phyloP scores from a whole-genome alignment of 2,113 vertebrate species.

The Coregonus clupeaformis region DNA sequence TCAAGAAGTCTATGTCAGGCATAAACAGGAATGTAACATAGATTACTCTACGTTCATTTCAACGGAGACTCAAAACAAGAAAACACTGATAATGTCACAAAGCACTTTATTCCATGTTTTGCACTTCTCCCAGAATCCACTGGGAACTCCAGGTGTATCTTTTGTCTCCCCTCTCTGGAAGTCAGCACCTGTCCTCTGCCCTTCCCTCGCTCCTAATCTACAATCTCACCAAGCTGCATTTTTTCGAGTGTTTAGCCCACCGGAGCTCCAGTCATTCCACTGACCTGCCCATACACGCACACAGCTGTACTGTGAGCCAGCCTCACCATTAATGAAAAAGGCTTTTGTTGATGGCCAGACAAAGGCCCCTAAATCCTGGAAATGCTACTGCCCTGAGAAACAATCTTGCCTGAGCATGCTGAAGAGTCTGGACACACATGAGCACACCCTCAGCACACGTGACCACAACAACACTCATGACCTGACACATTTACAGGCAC shows the following conservation, averaged over 20 bases:
- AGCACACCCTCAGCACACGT: constrained; percentile 8
- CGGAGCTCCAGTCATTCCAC: constrained; percentile 69
- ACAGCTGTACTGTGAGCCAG: constrained; percentile 63
- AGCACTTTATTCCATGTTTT: constrained; percentile 2
- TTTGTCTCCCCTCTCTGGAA: constrained; percentile 50
- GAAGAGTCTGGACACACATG: constrained; percentile 29
- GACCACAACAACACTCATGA: constrained; percentile 3
- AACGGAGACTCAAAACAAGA: neutral
- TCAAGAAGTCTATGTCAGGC: neutral
- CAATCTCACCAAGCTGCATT: constrained; percentile 78
- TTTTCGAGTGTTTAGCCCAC: constrained; percentile 70
- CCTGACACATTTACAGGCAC: neutral
- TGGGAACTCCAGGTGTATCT: constrained; percentile 41
- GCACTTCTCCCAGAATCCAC: constrained; percentile 24
- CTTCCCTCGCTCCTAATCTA: constrained; percentile 57
- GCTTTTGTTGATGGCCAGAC: constrained; percentile 66
- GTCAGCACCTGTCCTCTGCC: constrained; percentile 48
- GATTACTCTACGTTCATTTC: neutral
- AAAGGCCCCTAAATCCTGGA: constrained; percentile 64
- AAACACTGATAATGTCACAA: neutral
- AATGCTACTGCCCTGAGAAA: constrained; percentile 54
- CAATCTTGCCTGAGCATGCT: constrained; percentile 51
- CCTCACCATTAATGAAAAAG: constrained; percentile 61
- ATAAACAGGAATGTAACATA: neutral
- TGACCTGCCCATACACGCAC: constrained; percentile 72